These are phyloP conservation scores for Eumeta japonica DNA, from an alignment of 1,140 invertebrate species.

Conservation along the genomic window DNA sequence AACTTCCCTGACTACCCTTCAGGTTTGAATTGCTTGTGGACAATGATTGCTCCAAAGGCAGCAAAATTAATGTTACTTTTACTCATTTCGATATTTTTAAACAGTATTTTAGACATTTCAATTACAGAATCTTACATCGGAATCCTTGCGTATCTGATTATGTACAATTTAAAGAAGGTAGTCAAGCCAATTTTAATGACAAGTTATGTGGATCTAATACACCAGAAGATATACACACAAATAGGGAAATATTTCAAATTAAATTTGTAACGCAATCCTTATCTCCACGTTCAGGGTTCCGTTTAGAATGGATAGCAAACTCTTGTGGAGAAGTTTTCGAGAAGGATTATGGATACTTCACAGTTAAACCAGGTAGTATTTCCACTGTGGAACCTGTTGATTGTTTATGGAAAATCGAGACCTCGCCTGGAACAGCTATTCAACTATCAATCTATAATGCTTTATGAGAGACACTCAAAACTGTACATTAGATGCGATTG, in stretches of 20 bases:
- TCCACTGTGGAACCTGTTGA: slow-evolving; percentile 64
- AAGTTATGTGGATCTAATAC: slow-evolving; percentile 66
- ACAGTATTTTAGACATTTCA: slow-evolving; percentile 1
- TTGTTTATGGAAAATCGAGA: slow-evolving; percentile 76
- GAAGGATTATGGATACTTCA: slow-evolving; percentile 54
- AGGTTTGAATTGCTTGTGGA: slow-evolving; percentile 71
- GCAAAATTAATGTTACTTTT: slow-evolving; percentile 72
- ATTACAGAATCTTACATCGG: background rate
- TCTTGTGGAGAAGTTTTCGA: slow-evolving; percentile 63
- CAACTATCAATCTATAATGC: slow-evolving; percentile 68
- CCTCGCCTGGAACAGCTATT: slow-evolving; percentile 65
- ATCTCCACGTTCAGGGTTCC: slow-evolving; percentile 55
- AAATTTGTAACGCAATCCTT: slow-evolving; percentile 63
- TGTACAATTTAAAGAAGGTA: slow-evolving; percentile 36
- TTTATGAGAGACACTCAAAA: slow-evolving; percentile 61
- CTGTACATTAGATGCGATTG: slow-evolving; percentile 69
- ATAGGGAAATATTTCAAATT: slow-evolving; percentile 69
- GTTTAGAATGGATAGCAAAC: slow-evolving; percentile 63
- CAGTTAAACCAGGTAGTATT: slow-evolving; percentile 17
- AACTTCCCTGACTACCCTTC: slow-evolving; percentile 71
- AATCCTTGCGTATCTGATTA: slow-evolving; percentile 23
- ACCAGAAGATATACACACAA: slow-evolving; percentile 65
- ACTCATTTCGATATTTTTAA: slow-evolving; percentile 66
- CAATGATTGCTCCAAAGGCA: slow-evolving; percentile 68
- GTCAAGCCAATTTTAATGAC: slow-evolving; percentile 21